Percentiles rank a stretch among this genome's conserved stretches.
Conservation (phyloP, 2,888 invertebrate species). For the Macrophya alboannulata region DNA sequence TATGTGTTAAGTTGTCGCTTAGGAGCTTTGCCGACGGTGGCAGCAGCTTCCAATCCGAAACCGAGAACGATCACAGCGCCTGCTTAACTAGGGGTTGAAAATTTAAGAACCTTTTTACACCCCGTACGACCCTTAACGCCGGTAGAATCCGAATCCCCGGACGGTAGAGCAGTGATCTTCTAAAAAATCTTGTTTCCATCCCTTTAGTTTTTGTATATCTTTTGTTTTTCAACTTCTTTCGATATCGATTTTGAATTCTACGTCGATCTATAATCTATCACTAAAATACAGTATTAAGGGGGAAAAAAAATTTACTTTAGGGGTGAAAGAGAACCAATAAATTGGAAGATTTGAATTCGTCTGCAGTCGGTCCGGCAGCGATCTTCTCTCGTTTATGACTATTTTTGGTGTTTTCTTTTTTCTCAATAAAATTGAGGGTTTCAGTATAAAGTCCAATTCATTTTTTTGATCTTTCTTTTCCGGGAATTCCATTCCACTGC, state of each 20-base stretch:
- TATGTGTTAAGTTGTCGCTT: not conserved
- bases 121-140: not conserved
- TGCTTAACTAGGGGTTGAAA: slow-evolving; percentile 34
- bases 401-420: not conserved
- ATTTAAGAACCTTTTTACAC: not conserved
- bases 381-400: not conserved
- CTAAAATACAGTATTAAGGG: not conserved
- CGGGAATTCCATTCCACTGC: too few relatives aligned
- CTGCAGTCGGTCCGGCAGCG: slow-evolving; percentile 14
- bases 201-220: not conserved
- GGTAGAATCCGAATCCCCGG: not conserved
- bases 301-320: not conserved
- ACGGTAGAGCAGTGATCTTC: slow-evolving; percentile 33
- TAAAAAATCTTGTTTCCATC: not conserved
- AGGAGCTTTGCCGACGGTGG: not conserved
- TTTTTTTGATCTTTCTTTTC: too few relatives aligned
- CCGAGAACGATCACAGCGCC: not conserved
- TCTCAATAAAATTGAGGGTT: not conserved
- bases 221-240: not conserved
- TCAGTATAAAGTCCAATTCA: not conserved
- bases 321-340: not conserved
- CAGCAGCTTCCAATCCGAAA: slow-evolving; percentile 16
- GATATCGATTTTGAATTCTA: not conserved
- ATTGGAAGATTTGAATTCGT: not conserved
- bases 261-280: too few relatives aligned